phyloP scores from a whole-genome alignment of 1,140 invertebrate species.

The Papilio helenus region DNA sequence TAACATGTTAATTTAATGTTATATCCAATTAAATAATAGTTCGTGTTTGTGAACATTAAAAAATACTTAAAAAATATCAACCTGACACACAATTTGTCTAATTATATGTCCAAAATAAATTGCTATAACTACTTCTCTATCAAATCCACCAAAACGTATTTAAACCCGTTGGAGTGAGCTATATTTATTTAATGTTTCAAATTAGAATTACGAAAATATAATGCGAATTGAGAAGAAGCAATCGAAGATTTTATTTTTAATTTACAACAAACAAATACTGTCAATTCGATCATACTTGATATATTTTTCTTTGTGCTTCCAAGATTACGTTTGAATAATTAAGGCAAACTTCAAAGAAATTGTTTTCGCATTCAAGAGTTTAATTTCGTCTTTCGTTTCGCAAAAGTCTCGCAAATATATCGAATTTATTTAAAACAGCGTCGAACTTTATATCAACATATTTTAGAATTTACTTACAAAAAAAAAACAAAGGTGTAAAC shows the following conservation, averaged over 20 bases:
- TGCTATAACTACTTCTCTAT: no score
- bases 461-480: no score
- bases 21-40: no score
- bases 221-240: background rate
- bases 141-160: no score
- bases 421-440: background rate
- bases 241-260: background rate
- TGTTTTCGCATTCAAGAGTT: background rate
- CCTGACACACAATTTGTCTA: no score
- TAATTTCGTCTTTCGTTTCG: background rate
- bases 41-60: no score
- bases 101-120: no score
- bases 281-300: background rate
- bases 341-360: background rate
- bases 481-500: no score
- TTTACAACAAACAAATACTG: slow-evolving; percentile 4
- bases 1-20: no score
- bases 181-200: background rate
- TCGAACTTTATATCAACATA: background rate
- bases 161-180: background rate
- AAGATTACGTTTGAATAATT: background rate
- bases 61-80: no score
- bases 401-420: background rate
- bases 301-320: background rate
- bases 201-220: background rate